Base-by-base conservation (phyloP, 1,140 invertebrate species). In the Brachionus plicatilis region DNA sequence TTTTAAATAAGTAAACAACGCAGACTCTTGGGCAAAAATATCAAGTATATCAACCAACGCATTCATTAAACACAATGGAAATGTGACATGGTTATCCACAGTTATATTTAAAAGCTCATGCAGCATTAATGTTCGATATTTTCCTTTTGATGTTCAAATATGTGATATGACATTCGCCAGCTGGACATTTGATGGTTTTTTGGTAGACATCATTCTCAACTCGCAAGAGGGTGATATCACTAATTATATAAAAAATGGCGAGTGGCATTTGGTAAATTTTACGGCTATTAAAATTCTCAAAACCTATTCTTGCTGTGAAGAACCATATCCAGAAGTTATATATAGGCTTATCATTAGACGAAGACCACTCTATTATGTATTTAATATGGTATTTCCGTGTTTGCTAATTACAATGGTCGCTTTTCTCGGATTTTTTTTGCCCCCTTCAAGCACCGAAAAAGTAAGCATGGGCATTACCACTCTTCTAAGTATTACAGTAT, bases 91-190 rank as follows among this genome's bases (percentile, higher is more conserved):
- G 97, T 96, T 96, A 88, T 97, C 97, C 0, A 97, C 97, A 1
- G 97, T 96, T 0, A 98, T 99, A 90, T 99, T 98, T 91, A 99
- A 98, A 90, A 97, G 95, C 37, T 98, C 95, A 0, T 99, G 97
- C 87, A 94, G 96, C 89, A 96, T 96, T 12, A 47, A 85, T 70
- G 60, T 99, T 0, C 94, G 98, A 88, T 99, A 96, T 90, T 99
- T 96, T 89, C 95, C 95, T 0, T 97, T 97, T 89, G 91, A 99
- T 83, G 86, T 88, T 99, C 83, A 84, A 53, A 45, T 14, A 24
- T 76, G 66, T 29, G 47, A 72, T 14, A 66, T 75, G 53, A 84
- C 53, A 56, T 84, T 84, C 20, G 47, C 66, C 0, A 53, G 66
- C 41, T 72, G 83, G 66, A 75, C 70, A 29, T 84, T 56, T 60